Evolutionary conservation across 2,888 invertebrate species (phyloP).

Genomic region (Diaphora mendica): DNA sequence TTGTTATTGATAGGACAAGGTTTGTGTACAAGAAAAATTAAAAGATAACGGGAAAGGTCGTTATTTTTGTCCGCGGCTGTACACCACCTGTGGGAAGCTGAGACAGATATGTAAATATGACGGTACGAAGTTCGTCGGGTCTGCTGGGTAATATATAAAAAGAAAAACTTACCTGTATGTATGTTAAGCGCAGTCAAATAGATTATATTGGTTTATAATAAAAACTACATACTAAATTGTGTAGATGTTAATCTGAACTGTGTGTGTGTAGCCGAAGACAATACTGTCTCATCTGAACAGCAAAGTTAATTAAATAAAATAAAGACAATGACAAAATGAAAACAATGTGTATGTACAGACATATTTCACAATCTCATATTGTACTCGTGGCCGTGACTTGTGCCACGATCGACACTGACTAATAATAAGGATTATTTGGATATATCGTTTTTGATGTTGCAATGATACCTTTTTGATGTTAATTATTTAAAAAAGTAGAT

Average conservation of each 20-base stretch:
- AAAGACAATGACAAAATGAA: constrained; percentile 61
- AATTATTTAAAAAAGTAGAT: constrained; percentile 11
- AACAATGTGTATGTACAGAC: constrained; percentile 48
- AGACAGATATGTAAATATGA: too few relatives aligned
- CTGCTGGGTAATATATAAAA: too few relatives aligned
- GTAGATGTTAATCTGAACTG: constrained; percentile 36
- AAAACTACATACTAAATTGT: constrained; percentile 19
- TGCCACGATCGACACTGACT: constrained; percentile 47
- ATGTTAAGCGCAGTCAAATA: neutral
- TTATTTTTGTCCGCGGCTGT: too few relatives aligned
- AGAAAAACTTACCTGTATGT: neutral
- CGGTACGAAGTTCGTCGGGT: too few relatives aligned
- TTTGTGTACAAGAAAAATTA: too few relatives aligned
- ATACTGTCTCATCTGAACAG: constrained; percentile 52
- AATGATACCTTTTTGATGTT: constrained; percentile 23
- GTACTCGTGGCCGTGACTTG: constrained; percentile 48
- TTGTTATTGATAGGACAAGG: too few relatives aligned
- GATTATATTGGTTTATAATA: neutral
- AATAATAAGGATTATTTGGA: constrained; percentile 30
- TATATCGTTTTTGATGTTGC: constrained; percentile 24
- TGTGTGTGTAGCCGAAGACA: constrained; percentile 37
- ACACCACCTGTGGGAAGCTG: too few relatives aligned
- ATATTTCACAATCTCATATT: constrained; percentile 66
- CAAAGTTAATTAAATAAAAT: constrained; percentile 61
- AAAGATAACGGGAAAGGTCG: too few relatives aligned